Base-by-base conservation (phyloP, 2,797 vertebrate genomes). In the Sebastes variabilis region DNA sequence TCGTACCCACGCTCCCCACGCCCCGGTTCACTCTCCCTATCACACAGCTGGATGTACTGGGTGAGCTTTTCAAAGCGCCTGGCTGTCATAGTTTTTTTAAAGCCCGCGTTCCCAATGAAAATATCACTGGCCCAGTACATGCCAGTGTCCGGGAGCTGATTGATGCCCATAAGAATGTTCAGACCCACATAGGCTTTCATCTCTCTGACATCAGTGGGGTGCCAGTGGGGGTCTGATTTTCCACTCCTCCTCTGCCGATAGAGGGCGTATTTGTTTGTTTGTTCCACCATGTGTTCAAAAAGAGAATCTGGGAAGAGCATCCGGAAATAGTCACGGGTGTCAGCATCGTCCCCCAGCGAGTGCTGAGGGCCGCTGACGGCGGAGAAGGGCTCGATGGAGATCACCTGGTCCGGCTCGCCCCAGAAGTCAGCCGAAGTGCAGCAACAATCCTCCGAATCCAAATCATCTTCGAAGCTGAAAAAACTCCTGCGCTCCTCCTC, bases 231-330 rank as follows among this genome's bases (percentile, higher is more conserved):
- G 92, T 97, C 96, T 85, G 94, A 92, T 78, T 96, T 96, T 59
- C 96, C 96, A 30, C 95, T 95, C 92, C 93, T 95, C 92, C 95
- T 95, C 80, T 96, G 96, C 94, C 96, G 96, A 89, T 96, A 96
- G 94, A 96, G 94, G 95, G 96, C 96, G 95, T 97, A 96, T 91
- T 95, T 96, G 94, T 97, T 97, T 95, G 96, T 97, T 96, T 97
- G 96, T 95, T 96, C 95, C 88, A 96, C 96, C 95, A 97, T 97
- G 95, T 96, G 96, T 95, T 96, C 96, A 94, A 96, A 96, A 92
- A 97, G 95, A 90, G 96, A 96, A 94, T 96, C 96, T 92, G 96
- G 96, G 94, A 96, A 97, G 92, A 97, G 96, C 92, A 96, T 94
- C 94, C 94, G 95, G 96, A 97, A 97, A 96, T 97, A 97, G 95